phyloP scores from a whole-genome alignment of 2,797 vertebrate genomes.

The Eulemur albifrons region DNA sequence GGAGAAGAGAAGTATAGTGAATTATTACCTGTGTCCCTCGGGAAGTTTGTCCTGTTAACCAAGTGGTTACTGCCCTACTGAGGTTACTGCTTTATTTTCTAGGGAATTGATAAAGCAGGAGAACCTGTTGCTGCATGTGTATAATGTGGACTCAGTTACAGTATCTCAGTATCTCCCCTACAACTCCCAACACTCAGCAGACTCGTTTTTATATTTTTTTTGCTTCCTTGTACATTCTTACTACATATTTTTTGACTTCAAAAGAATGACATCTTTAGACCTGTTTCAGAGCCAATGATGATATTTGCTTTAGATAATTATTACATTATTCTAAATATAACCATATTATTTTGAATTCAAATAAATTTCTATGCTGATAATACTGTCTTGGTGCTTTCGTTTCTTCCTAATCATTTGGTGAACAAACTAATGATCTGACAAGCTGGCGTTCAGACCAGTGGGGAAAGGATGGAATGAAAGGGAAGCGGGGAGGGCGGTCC shows the following conservation, averaged over 20 bases:
- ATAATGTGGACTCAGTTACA: conserved; percentile 64
- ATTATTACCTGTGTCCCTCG: background rate
- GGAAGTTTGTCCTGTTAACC: conserved; percentile 49
- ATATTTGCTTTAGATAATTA: conserved; percentile 79
- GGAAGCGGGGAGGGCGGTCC: background rate
- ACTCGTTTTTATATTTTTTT: conserved; percentile 80
- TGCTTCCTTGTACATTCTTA: conserved; percentile 77
- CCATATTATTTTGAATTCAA: conserved; percentile 83
- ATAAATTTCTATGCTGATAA: conserved; percentile 84
- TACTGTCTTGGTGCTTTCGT: conserved; percentile 62
- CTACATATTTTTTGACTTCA: conserved; percentile 78
- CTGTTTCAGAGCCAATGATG: conserved; percentile 75
- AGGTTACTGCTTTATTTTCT: conserved; percentile 61
- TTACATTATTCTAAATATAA: conserved; percentile 80
- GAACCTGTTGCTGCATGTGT: conserved; percentile 73
- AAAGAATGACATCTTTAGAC: conserved; percentile 67
- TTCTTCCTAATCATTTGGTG: conserved; percentile 33
- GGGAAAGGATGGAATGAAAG: background rate
- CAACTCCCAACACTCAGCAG: conserved; percentile 63
- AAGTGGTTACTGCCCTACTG: conserved; percentile 49
- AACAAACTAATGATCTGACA: background rate
- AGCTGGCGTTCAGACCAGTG: background rate
- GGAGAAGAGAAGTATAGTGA: conserved; percentile 42
- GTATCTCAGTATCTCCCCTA: conserved; percentile 43
- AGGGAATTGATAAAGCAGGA: background rate